phyloP scores from a whole-genome alignment of 2,113 vertebrate genomes.

The Dolichotis patagonum region DNA sequence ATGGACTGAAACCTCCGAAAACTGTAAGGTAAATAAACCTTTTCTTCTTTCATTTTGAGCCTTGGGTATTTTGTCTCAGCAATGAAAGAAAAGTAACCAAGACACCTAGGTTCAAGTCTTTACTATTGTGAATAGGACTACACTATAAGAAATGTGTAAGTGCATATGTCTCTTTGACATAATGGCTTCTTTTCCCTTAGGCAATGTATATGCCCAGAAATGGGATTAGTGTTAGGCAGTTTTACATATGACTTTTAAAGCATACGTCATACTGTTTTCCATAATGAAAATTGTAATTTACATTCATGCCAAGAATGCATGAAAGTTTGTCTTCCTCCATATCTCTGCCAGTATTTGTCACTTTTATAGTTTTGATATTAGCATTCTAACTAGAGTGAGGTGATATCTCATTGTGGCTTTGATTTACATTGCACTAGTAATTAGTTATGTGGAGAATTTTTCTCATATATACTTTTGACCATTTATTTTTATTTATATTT shows the following conservation, averaged over 20 bases:
- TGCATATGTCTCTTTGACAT: neutral
- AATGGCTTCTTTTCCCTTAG: neutral
- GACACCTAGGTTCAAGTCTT: neutral
- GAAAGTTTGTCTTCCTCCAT: neutral
- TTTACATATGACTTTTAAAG: neutral
- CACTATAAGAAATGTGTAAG: neutral
- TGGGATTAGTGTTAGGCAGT: neutral
- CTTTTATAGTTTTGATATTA: neutral
- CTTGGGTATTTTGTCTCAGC: too few species aligned
- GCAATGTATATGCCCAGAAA: neutral
- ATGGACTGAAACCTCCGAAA: too few species aligned
- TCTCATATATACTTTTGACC: neutral
- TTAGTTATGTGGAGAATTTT: neutral
- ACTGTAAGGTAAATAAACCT: too few species aligned
- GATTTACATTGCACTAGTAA: neutral
- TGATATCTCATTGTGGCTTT: neutral
- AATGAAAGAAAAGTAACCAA: too few species aligned
- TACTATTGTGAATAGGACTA: neutral
- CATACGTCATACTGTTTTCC: neutral
- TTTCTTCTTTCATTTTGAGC: too few species aligned
- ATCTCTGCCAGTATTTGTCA: neutral
- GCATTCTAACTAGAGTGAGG: neutral
- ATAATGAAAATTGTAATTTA: neutral
- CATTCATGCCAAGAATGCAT: neutral
- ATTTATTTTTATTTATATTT: neutral